These are phyloP conservation scores for Neolamprologus cancellatus DNA, from an alignment of 2,113 vertebrate genomes.

Conservation along the genomic window DNA sequence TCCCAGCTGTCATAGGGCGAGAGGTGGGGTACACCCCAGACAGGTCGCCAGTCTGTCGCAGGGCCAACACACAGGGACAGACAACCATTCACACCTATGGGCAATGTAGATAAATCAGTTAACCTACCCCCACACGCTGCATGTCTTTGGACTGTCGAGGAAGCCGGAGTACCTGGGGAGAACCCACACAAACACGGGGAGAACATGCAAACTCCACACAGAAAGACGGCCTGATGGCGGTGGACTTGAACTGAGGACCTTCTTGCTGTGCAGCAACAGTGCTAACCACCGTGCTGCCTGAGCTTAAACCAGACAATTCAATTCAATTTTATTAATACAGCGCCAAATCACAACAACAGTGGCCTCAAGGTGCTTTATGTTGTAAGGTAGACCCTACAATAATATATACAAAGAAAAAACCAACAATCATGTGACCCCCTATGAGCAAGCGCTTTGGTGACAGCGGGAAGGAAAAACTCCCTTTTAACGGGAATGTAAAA, in stretches of 20 bases:
- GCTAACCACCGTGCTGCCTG: not conserved
- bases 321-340: accelerated
- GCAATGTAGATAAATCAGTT: not conserved
- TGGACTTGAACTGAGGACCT: not conserved
- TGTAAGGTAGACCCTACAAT: not conserved
- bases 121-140: not conserved
- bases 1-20: accelerated
- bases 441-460: not conserved
- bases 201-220: not conserved
- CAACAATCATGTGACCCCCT: not conserved
- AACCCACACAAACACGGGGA: accelerated
- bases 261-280: not conserved
- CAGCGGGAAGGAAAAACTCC: not conserved
- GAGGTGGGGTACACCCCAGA: not conserved
- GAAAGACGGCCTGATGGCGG: not conserved
- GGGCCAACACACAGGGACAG: not conserved
- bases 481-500: not conserved
- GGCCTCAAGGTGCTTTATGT: not conserved
- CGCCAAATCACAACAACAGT: not conserved
- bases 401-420: accelerated
- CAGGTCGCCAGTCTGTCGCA: not conserved
- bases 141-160: not conserved
- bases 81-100: not conserved
- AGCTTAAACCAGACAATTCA: not conserved
- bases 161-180: not conserved